These are phyloP conservation scores for Drosophila limbata DNA, from an alignment of 2,888 invertebrate species.

Conservation along the genomic window DNA sequence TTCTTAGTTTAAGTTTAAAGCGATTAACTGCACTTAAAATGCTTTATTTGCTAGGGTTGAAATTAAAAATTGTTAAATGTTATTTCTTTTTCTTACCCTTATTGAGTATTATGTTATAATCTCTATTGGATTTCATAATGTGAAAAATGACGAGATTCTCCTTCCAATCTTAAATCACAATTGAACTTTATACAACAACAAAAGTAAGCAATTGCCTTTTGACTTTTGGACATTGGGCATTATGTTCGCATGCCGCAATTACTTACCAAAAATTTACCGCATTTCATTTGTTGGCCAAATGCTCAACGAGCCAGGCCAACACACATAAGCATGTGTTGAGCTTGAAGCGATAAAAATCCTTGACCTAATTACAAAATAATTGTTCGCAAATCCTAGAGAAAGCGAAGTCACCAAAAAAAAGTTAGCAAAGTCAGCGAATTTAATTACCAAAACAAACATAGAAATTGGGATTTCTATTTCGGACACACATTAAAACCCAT, in stretches of 20 bases:
- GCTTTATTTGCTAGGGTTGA: too few species aligned
- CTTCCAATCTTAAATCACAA: slow-evolving; percentile 2
- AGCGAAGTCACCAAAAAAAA: slow-evolving; percentile 18
- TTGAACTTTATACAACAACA: not conserved
- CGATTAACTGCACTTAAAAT: too few species aligned
- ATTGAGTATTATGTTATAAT: too few species aligned
- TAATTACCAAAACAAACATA: slow-evolving; percentile 80
- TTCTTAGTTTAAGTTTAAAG: too few species aligned
- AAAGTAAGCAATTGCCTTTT: slow-evolving; percentile 44
- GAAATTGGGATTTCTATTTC: slow-evolving; percentile 41
- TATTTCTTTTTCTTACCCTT: too few species aligned
- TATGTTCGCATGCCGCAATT: slow-evolving; percentile 74
- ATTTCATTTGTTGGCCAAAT: slow-evolving; percentile 44
- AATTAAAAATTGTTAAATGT: too few species aligned
- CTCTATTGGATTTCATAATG: too few species aligned
- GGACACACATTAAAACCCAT: slow-evolving; percentile 33
- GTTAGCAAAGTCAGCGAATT: slow-evolving; percentile 57
- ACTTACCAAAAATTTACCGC: slow-evolving; percentile 53
- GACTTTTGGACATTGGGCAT: slow-evolving; percentile 48
- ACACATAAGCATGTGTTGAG: slow-evolving; percentile 28
- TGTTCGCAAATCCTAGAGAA: slow-evolving; percentile 63
- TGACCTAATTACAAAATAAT: slow-evolving; percentile 79
- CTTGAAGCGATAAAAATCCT: slow-evolving; percentile 70
- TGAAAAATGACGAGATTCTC: too few species aligned
- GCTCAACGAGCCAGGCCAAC: slow-evolving; percentile 13